Base-by-base conservation (phyloP, 92 coral and sea anemone species). In the Chrysogorgia sp. region DNA sequence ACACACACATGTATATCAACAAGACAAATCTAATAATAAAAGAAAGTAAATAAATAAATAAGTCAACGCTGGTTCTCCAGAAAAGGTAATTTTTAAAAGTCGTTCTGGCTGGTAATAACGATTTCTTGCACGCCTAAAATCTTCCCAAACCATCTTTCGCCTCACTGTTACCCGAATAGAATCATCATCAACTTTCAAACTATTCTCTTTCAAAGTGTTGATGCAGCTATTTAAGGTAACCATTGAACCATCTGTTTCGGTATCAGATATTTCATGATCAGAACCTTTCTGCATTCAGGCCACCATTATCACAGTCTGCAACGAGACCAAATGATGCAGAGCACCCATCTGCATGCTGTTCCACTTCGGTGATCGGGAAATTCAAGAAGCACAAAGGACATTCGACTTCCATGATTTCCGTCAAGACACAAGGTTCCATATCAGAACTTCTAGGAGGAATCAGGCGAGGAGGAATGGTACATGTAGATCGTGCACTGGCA, bases 71-170 rank as follows among this genome's bases (percentile, higher is more conserved):
- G 86, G 89, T 74, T 85, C 85, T 43, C 89, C 85, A 17, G 69
- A 26, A 81, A 85, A 80, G 26, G 81, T 70, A 35, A 86, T 45
- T 45, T 86, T 86, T 22, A 86, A 41, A 40, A 40, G 17, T 34
- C 60, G 24, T 3, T 76, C 22, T 24, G 90, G 87, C 35, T 40
- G 41, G 43, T 37, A 76, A 41, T 77, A 71, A 13, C 82, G 63
- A 37, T 71, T 65, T 62, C 86, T 37, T 31, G 75, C 86, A 32
- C 77, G 56, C 45, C 28, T 77, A 56, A 65, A 86, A 63, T 82
- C 90, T 47, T 65, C 77, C 90, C 90, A 86, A 63, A 86, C 40
- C 53, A 75, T 58, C 59, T 86, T 86, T 40, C 90, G 67, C 21
- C 81, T 40, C 33, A 86, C 77, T 23, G 83, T 86, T 12, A 76